Evolutionary conservation across 2,113 vertebrate genomes (phyloP), one percentile per base, ranked within the genome.

Genomic region (Scomber scombrus): DNA sequence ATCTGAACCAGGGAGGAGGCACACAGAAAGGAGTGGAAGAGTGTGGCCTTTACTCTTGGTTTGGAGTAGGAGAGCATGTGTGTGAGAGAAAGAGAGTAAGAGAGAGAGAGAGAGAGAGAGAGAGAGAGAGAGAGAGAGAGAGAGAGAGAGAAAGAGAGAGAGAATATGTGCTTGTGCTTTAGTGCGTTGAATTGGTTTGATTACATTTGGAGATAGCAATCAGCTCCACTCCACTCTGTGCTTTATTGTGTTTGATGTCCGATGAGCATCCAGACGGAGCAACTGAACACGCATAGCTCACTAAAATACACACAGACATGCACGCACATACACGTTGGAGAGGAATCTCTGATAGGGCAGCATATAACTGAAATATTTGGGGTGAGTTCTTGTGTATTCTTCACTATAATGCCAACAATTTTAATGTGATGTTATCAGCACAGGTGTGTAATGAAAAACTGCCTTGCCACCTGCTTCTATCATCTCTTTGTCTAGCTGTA

Each of bases 241-340:
- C 87, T 91, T 90, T 87, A 87, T 90, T 91, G 85, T 88, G 89
- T 92, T 92, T 91, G 91, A 94, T 91, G 91, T 93, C 78, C 71
- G 60, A 89, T 54, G 87, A 92, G 85, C 83, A 84, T 87, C 80
- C 82, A 94, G 85, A 92, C 47, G 76, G 74, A 85, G 80, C 62
- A 29, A 29, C 84, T 82, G 78, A 81, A 82, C 88, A 78, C 61
- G 84, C 84, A 79, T 58, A 77, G 46, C 55, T 64, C 47, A 52
- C 57, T 66, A 74, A 73, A 66, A 47, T 75, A 64, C 51, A 71
- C 77, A 45, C 57, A 67, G 34, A 70, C 68, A 71, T 31, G 11
- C 69, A 80, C 64, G 72, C 56, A 63, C 70, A 63, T 57, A 31
- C 10, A 52, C 43, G 5, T 29, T n/a, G 40, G 15, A 31, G 23